Evolutionary conservation across 2,888 invertebrate species (phyloP).

Genomic region (Caenorhabditis auriculariae): DNA sequence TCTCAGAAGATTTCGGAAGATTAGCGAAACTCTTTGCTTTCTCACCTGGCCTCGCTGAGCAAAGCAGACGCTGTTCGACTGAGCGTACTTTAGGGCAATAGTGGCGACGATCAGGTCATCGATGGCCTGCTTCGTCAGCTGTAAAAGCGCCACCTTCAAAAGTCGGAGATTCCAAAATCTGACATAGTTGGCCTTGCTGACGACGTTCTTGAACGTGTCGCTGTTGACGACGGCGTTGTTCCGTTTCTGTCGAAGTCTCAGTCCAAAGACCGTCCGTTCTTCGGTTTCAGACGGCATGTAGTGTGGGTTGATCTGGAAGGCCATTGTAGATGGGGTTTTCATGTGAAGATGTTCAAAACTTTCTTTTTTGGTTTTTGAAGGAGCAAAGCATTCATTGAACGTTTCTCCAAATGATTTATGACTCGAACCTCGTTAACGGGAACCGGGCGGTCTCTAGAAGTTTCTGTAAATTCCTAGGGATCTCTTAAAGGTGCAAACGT

Average conservation of each 20-base stretch:
- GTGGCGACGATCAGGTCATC: constrained; percentile 92
- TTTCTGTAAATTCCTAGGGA: too few relatives aligned
- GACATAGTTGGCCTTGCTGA: constrained; percentile 73
- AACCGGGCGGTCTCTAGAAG: too few relatives aligned
- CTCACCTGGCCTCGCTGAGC: constrained; percentile 79
- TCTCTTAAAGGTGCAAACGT: too few relatives aligned
- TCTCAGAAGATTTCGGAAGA: background rate
- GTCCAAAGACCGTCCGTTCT: constrained; percentile 80
- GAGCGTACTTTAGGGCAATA: constrained; percentile 93
- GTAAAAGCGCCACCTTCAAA: too few relatives aligned
- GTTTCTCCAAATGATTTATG: too few relatives aligned
- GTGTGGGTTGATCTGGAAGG: constrained; percentile 79
- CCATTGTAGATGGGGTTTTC: too few relatives aligned
- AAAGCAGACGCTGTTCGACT: constrained; percentile 96
- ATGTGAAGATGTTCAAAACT: too few relatives aligned
- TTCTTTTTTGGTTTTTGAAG: too few relatives aligned
- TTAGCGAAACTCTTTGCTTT: background rate
- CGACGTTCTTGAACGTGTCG: constrained; percentile 79
- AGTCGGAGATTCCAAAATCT: constrained; percentile 33
- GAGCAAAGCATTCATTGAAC: too few relatives aligned
- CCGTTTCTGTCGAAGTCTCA: constrained; percentile 78
- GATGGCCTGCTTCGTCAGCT: constrained; percentile 77
- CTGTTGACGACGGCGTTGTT: constrained; percentile 83
- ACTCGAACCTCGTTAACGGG: too few relatives aligned
- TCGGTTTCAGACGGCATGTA: constrained; percentile 83